Evolutionary conservation across 1,140 invertebrate species (phyloP).

Genomic region (Drosophila equinoxialis): DNA sequence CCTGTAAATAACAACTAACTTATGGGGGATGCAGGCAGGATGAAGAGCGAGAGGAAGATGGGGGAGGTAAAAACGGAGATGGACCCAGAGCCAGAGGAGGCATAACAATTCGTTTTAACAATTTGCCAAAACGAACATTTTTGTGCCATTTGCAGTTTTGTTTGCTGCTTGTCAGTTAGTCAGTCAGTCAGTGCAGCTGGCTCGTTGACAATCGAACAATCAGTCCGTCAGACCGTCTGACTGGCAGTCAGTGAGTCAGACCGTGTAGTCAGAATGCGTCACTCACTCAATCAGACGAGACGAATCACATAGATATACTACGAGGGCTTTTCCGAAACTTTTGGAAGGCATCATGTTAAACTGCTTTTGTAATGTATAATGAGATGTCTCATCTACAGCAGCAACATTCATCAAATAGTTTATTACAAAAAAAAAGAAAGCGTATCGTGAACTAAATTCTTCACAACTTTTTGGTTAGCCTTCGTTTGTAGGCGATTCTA

Average conservation of each 20-base stretch:
- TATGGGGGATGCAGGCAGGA: conserved; percentile 8
- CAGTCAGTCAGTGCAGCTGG: conserved; percentile 36
- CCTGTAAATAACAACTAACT: conserved; percentile 51
- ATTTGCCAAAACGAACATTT: conserved; percentile 46
- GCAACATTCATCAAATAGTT: background rate
- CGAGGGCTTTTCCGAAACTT: background rate
- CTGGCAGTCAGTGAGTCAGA: conserved; percentile 9
- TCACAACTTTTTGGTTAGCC: background rate
- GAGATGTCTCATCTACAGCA: no score
- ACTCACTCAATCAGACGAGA: conserved; percentile 14
- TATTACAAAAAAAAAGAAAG: no score
- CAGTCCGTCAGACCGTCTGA: conserved; percentile 11
- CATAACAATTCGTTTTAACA: conserved; percentile 53
- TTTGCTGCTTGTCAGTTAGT: conserved; percentile 44
- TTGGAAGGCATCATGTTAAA: background rate
- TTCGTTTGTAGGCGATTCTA: background rate
- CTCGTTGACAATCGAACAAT: conserved; percentile 8
- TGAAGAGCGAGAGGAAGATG: background rate
- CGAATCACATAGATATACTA: background rate
- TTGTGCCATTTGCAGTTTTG: conserved; percentile 41
- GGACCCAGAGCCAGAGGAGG: background rate
- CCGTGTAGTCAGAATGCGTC: conserved; percentile 9
- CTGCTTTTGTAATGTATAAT: no score
- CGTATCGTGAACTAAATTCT: no score
- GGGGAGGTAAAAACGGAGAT: background rate